Evolutionary conservation across 2,888 invertebrate species (phyloP).

Genomic region (Abrostola tripartita): DNA sequence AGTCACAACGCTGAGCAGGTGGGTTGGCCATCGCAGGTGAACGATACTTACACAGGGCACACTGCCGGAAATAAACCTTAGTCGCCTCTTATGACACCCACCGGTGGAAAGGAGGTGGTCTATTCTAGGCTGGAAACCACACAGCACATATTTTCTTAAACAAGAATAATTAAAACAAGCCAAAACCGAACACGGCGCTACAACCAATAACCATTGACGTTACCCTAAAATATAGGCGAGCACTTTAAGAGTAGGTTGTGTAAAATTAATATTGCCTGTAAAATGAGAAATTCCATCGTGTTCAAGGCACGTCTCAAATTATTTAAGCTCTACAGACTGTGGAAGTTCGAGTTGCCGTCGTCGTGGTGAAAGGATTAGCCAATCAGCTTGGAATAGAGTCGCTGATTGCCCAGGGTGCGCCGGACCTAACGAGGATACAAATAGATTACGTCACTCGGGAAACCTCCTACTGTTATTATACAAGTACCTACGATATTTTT

Average conservation of each 20-base stretch:
- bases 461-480: conserved; percentile 1
- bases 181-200: background rate
- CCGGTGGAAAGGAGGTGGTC: no score
- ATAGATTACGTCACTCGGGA: conserved; percentile 5
- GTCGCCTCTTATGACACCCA: no score
- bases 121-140: no score
- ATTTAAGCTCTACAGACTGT: background rate
- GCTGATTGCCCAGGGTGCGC: background rate
- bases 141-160: no score
- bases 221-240: background rate
- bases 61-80: no score
- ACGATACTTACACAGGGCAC: no score
- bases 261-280: background rate
- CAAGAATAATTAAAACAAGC: background rate
- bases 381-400: conserved; percentile 5
- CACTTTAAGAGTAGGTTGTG: background rate
- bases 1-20: no score
- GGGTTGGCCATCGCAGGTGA: no score
- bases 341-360: background rate
- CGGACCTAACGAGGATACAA: conserved; percentile 4
- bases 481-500: background rate
- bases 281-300: conserved; percentile 2
- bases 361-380: conserved; percentile 4
- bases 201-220: conserved; percentile 4
- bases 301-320: conserved; percentile 2